These are phyloP conservation scores for Bellardia pandia DNA, from an alignment of 2,888 invertebrate genomes.

Conservation along the genomic window DNA sequence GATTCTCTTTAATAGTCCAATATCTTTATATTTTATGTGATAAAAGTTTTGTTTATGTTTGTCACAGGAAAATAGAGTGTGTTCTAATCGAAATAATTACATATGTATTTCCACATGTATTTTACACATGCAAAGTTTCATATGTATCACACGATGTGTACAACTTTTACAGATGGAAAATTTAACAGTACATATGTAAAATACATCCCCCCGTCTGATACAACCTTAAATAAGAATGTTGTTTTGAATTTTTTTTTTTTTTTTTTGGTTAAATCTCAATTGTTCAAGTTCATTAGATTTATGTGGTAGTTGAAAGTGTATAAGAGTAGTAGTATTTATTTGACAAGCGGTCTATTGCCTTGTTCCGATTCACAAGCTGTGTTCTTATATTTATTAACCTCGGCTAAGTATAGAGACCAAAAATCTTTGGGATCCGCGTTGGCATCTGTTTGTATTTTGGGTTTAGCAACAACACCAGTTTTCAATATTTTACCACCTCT, in stretches of 20 bases:
- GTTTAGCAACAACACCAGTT: conserved; percentile 95
- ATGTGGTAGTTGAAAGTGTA: neutral
- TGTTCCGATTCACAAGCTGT: conserved; percentile 96
- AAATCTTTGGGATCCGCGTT: conserved; percentile 90
- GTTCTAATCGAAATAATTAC: too few relatives aligned
- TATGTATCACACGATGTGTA: too few relatives aligned
- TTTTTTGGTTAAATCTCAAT: neutral
- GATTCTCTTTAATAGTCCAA: too few relatives aligned
- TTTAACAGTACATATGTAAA: too few relatives aligned
- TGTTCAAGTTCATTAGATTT: conserved; percentile 65
- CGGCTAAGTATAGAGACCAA: conserved; percentile 96
- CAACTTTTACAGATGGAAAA: too few relatives aligned
- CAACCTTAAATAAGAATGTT: conserved; percentile 31
- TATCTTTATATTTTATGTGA: too few relatives aligned
- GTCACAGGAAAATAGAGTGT: too few relatives aligned
- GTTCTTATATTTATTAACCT: conserved; percentile 96
- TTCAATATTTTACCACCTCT: conserved; percentile 94
- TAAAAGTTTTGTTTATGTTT: too few relatives aligned
- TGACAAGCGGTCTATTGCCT: conserved; percentile 95
- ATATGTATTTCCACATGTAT: too few relatives aligned
- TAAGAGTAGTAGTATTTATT: conserved; percentile 85
- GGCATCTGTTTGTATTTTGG: conserved; percentile 87
- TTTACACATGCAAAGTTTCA: too few relatives aligned
- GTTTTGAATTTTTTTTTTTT: neutral
- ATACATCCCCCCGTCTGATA: too few relatives aligned